phyloP scores from a whole-genome alignment of 2,888 invertebrate genomes.

The Amiota minor region DNA sequence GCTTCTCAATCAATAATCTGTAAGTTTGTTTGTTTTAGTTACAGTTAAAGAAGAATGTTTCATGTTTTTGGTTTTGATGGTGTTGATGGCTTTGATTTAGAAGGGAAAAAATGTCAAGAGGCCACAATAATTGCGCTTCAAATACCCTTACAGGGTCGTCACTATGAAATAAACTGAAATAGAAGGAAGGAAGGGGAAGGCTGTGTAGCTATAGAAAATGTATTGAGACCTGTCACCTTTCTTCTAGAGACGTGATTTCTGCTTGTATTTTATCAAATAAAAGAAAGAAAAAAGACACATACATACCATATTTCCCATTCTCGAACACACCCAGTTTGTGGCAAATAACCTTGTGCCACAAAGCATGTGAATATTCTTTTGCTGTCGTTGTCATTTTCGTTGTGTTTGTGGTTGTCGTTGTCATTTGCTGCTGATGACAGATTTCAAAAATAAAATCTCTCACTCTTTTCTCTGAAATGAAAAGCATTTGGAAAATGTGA shows the following conservation, averaged over 20 bases:
- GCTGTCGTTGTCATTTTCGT: neutral
- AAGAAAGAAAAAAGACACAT: neutral
- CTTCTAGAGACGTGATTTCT: no score
- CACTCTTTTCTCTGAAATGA: conserved; percentile 3
- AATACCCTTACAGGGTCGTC: conserved; percentile 55
- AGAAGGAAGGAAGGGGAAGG: no score
- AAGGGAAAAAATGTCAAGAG: conserved; percentile 64
- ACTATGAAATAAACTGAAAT: no score
- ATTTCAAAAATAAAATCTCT: neutral
- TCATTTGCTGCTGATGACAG: neutral
- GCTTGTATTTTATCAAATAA: no score
- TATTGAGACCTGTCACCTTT: no score
- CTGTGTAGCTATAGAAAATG: no score
- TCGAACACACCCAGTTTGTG: neutral
- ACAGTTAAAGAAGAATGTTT: conserved; percentile 28
- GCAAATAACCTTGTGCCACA: conserved; percentile 31
- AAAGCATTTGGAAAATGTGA: conserved; percentile 8
- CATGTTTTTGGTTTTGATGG: neutral
- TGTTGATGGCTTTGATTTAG: conserved; percentile 25
- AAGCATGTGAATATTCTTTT: neutral
- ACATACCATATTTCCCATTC: neutral
- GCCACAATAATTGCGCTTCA: conserved; percentile 63
- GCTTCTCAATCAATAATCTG: conserved; percentile 53
- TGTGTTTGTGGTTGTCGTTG: neutral
- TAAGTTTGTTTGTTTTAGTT: conserved; percentile 32